Percentiles rank a stretch among this genome's conserved stretches.
Conservation (phyloP, 2,113 vertebrate species). For the Cyprinodon tularosa region DNA sequence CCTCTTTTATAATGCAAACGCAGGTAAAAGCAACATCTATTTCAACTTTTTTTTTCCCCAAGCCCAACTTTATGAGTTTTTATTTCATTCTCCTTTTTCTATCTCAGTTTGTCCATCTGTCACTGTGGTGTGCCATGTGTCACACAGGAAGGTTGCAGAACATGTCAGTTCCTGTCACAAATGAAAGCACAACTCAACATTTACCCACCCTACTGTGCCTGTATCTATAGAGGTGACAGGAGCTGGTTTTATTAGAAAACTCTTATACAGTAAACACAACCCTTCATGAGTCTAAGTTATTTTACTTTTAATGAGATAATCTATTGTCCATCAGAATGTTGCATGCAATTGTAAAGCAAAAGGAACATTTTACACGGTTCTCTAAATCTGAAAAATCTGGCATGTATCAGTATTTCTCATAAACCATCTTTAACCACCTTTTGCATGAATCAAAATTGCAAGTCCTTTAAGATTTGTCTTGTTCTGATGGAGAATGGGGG, state of each 20-base stretch:
- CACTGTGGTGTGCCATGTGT: conserved; percentile 35
- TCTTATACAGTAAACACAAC: not conserved
- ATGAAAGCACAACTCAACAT: conserved; percentile 4
- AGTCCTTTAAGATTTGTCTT: not conserved
- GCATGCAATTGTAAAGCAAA: not conserved
- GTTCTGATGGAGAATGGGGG: not conserved
- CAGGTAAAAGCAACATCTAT: too few relatives aligned
- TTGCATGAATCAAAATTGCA: not conserved
- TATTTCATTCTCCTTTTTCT: conserved; percentile 8
- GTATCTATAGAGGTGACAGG: conserved; percentile 1
- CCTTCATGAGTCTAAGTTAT: too few relatives aligned
- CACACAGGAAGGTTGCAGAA: conserved; percentile 58
- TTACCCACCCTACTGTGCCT: not conserved
- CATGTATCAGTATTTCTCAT: not conserved
- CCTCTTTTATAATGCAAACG: too few relatives aligned
- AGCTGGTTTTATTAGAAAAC: not conserved
- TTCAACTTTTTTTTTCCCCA: not conserved
- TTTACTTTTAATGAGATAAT: not conserved
- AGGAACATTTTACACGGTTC: not conserved
- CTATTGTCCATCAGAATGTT: too few relatives aligned
- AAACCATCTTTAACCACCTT: not conserved
- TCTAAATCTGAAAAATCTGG: too few relatives aligned
- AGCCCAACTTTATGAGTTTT: not conserved
- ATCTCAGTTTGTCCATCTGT: conserved; percentile 42
- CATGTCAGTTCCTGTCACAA: conserved; percentile 64